Conservation (phyloP, 2,797 vertebrate genomes). For the Chrosomus eos region DNA sequence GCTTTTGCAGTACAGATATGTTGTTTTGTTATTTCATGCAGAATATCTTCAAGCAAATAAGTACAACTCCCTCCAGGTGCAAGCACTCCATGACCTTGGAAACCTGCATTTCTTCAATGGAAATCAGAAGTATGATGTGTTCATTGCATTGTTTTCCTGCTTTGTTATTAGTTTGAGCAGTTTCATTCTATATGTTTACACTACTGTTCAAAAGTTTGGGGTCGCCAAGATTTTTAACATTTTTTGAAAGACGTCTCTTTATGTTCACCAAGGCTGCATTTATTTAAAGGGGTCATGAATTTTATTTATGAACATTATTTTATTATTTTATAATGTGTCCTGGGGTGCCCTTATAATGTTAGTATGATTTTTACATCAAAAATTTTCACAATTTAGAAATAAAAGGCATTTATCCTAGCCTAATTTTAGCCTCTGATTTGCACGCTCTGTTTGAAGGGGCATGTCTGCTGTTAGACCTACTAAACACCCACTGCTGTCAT, state of each 20-base stretch:
- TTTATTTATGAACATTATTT: no score
- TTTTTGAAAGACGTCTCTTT: background rate
- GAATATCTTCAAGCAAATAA: constrained; percentile 83
- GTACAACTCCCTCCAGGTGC: constrained; percentile 82
- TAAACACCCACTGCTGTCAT: no score
- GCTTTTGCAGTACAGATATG: background rate
- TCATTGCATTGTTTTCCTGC: background rate
- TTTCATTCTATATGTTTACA: background rate
- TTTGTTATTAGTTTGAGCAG: background rate
- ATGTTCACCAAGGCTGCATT: background rate
- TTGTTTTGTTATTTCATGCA: constrained; percentile 63
- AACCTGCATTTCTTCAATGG: constrained; percentile 86
- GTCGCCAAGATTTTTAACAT: background rate
- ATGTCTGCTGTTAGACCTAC: no score
- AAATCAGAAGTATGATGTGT: constrained; percentile 80
- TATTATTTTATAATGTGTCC: no score
- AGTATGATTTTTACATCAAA: no score
- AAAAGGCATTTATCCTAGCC: no score
- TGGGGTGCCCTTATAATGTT: no score
- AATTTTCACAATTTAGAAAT: no score
- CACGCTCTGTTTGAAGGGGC: no score
- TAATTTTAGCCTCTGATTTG: no score
- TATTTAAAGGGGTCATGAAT: background rate
- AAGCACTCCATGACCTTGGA: constrained; percentile 90
- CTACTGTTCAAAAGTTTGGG: background rate